Evolutionary conservation across 2,113 vertebrate genomes (phyloP), one percentile per base, ranked within the genome.

Genomic region (Monarcha castaneiventris): DNA sequence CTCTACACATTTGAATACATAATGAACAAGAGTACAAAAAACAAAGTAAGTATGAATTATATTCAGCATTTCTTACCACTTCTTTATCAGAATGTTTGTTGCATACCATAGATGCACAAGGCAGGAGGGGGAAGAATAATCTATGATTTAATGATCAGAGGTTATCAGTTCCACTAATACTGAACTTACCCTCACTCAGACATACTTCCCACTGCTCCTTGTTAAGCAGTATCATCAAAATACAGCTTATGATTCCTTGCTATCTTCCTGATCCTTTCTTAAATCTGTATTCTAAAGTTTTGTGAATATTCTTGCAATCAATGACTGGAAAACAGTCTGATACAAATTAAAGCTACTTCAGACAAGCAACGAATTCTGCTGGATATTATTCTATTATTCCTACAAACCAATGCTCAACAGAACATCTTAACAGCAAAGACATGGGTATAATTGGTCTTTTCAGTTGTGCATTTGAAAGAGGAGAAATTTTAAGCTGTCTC

Each of bases 1-100:
- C 96, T 99, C 99, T 99, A 88, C 49, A 68, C 68, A 97, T 94
- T 59, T 68, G 41, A 94, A 59, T 29, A 93, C 14, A 61, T 30
- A 81, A 76, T 7, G 35, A 2, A 64, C 20, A 80, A 72, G 11
- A 82, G 44, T 12, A 74, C 7, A 95, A 82, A 93, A 68, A 2
- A 0, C 9, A 37, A 43, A 75, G 23, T 26, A 62, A 79, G 15
- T 48, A 63, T 37, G 74, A 80, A 41, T 49, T 3, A 33, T 11
- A 61, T 61, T 92, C 46, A 81, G 7, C 41, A 49, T 32, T 88
- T 82, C 46, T 59, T 72, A 79, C 10, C 11, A 44, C 37, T 87
- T 68, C 18, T 71, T 69, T 41, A 88, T 17, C 17, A 75, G 43
- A 44, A 32, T 61, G 35, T 55, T 41, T 52, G 23, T 23, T 55